These are phyloP conservation scores for Microplitis mediator DNA, from an alignment of 1,140 invertebrate species.

Conservation along the genomic window DNA sequence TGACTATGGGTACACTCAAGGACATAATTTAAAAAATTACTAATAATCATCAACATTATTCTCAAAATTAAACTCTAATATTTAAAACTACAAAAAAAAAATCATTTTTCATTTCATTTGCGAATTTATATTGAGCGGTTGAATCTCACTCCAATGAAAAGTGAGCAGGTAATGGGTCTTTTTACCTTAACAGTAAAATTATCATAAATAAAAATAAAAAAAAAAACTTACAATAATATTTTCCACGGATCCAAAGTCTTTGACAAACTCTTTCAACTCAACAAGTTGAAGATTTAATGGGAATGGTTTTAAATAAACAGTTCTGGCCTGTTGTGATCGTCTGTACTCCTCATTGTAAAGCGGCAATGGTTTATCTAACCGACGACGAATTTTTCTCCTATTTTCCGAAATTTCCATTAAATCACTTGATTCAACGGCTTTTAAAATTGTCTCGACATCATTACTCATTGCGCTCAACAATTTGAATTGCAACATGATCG, in stretches of 20 bases:
- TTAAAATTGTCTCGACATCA: slow-evolving; percentile 74
- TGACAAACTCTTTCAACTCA: slow-evolving; percentile 77
- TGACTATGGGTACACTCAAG: too few relatives aligned
- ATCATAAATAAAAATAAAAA: slow-evolving; percentile 1
- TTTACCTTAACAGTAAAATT: too few relatives aligned
- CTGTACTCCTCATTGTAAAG: slow-evolving; percentile 81
- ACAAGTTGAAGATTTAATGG: slow-evolving; percentile 73
- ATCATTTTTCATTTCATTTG: too few relatives aligned
- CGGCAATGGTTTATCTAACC: slow-evolving; percentile 79
- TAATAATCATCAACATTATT: too few relatives aligned
- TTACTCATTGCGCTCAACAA: slow-evolving; percentile 76
- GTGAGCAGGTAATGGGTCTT: too few relatives aligned
- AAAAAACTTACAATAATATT: slow-evolving; percentile 70
- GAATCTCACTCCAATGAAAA: too few relatives aligned
- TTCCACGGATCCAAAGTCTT: slow-evolving; percentile 73
- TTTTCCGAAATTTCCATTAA: slow-evolving; percentile 84
- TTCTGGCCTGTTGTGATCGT: slow-evolving; percentile 76
- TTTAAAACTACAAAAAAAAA: too few relatives aligned
- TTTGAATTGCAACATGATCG: slow-evolving; percentile 87
- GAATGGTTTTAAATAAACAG: slow-evolving; percentile 91
- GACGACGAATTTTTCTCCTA: slow-evolving; percentile 80
- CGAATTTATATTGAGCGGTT: too few relatives aligned
- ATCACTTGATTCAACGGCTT: slow-evolving; percentile 78
- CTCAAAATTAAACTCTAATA: too few relatives aligned
- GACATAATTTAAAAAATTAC: too few relatives aligned